Conservation (phyloP, 1,140 invertebrate genomes). For the Thaumatotibia leucotreta region DNA sequence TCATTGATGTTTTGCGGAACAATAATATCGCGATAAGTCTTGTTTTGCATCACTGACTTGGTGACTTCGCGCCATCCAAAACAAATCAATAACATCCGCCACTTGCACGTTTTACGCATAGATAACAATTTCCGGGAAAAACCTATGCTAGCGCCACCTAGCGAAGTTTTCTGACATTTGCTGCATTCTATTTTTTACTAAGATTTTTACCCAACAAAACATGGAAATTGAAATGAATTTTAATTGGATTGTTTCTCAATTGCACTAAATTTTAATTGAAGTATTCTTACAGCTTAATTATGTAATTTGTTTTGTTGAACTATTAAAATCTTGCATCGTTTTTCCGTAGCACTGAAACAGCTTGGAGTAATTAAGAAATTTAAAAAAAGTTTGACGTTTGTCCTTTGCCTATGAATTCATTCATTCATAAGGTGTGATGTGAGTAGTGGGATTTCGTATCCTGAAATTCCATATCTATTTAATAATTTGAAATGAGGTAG, state of each 20-base stretch:
- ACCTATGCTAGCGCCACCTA: constrained; percentile 18
- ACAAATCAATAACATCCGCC: constrained; percentile 62
- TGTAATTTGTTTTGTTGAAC: not conserved
- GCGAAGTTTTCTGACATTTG: not conserved
- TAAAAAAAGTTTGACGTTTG: constrained; percentile 9
- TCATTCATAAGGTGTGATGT: constrained; percentile 48
- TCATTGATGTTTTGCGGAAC: not conserved
- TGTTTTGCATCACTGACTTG: not conserved
- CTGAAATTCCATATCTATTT: constrained; percentile 29
- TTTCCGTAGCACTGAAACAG: not conserved
- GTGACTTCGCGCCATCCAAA: constrained; percentile 46
- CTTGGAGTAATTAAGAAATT: not conserved
- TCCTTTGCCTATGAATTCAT: constrained; percentile 11
- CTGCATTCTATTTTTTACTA: too few species aligned
- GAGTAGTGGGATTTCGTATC: constrained; percentile 44
- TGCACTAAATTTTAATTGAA: too few species aligned
- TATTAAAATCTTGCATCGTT: not conserved
- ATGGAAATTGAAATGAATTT: too few species aligned
- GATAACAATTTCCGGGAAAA: not conserved
- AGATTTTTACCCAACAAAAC: too few species aligned
- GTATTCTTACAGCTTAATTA: too few species aligned
- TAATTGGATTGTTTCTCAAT: too few species aligned
- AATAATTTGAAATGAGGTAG: constrained; percentile 66
- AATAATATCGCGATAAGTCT: not conserved
- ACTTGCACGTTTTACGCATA: constrained; percentile 5